Evolutionary conservation across 2,797 vertebrate genomes (phyloP).

Genomic region (Cheirogaleus major): DNA sequence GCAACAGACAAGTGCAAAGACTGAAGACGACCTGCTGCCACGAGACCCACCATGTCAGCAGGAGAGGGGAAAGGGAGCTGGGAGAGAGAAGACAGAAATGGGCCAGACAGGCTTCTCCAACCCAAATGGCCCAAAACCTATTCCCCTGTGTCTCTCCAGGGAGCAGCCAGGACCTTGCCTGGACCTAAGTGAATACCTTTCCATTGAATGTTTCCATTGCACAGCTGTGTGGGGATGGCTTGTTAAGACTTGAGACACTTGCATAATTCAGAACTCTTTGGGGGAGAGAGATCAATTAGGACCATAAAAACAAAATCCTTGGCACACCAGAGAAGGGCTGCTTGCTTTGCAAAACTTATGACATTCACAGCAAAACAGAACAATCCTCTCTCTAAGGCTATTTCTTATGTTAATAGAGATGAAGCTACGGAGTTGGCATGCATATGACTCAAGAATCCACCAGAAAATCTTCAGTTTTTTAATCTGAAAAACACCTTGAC

Average conservation of each 20-base stretch:
- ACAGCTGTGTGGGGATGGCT: slow-evolving; percentile 54
- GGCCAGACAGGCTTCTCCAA: slow-evolving; percentile 57
- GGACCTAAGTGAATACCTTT: slow-evolving; percentile 60
- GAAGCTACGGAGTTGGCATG: slow-evolving; percentile 4
- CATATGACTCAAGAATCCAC: neutral
- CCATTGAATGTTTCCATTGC: slow-evolving; percentile 68
- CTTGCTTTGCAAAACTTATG: slow-evolving; percentile 58
- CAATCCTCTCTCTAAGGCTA: slow-evolving; percentile 14
- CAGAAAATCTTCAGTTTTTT: slow-evolving; percentile 40
- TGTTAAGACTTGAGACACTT: slow-evolving; percentile 60
- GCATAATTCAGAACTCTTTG: slow-evolving; percentile 66
- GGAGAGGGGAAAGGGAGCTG: neutral
- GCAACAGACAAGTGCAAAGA: slow-evolving; percentile 68
- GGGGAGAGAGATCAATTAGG: slow-evolving; percentile 70
- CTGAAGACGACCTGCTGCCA: slow-evolving; percentile 45
- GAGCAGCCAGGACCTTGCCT: slow-evolving; percentile 44
- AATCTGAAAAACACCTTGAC: slow-evolving; percentile 49
- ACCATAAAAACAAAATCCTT: slow-evolving; percentile 53
- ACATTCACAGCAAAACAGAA: slow-evolving; percentile 40
- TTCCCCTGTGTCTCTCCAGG: slow-evolving; percentile 40
- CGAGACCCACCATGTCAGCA: neutral
- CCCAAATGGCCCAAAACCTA: neutral
- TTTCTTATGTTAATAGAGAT: slow-evolving; percentile 21
- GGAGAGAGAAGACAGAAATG: slow-evolving; percentile 25
- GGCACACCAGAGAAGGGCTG: slow-evolving; percentile 43